Base-by-base conservation (phyloP, 2,888 invertebrate species). In the Athalia rosae region DNA sequence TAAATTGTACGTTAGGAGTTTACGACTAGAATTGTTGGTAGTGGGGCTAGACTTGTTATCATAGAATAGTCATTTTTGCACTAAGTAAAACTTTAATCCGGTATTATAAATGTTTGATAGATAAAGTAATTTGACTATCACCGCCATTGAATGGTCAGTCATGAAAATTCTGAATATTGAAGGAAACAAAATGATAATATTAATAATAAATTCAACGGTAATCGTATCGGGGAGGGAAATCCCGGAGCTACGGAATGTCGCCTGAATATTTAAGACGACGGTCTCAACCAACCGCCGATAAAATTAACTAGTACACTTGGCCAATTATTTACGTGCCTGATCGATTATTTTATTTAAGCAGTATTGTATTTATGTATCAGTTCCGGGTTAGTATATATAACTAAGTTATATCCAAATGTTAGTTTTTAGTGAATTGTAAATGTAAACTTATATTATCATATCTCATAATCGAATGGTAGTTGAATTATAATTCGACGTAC, bases 251-350 rank as follows among this genome's bases (percentile, higher is more conserved):
- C n/a, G 13, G 64, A 48, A 2, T n/a, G 15, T 13, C 7, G 59
- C 13, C 59, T 59, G 4, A 41, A 45, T 28, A 45, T 9, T 9
- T 8, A 47, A 45, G 11, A 56, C 11, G 45, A 69, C 50, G 50
- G 6, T 67, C 9, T 50, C n/a, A 66, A 13, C 13, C 66, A 48
- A 66, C 43, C 63, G 13, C 45, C 9, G 66, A 66, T 66, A 50
- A 58, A 58, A 58, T 56, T 4, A 58, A 56, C 4, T 67, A 80
- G 79, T 58, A 80, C 81, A 83, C 83, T 83, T 83, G 81, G 82
- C 83, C 83, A 83, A 84, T 79, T 79, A 53, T 71, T 53, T 71
- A 83, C 79, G 85, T 84, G 84, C 84, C 85, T 84, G 83, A 80
- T 81, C 79, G 77, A 80, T 76, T 62, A 56, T 76, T 81, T 79